These are phyloP conservation scores for Dendrolimus houi DNA, from an alignment of 2,888 invertebrate genomes.

Conservation along the genomic window DNA sequence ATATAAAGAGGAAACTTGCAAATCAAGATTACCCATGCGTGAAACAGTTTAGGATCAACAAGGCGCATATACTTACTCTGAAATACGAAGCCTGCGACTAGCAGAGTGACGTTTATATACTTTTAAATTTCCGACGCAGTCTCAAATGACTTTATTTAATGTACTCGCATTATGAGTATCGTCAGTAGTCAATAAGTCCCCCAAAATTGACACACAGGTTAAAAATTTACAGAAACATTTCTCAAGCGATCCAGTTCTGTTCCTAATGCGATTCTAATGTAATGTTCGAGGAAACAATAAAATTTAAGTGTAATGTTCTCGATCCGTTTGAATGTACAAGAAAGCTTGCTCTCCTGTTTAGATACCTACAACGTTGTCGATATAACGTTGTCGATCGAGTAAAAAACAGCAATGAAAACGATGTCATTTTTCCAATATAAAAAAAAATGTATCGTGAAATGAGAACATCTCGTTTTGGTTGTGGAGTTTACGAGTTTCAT, in stretches of 20 bases:
- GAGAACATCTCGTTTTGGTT: slow-evolving; percentile 30
- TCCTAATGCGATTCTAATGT: slow-evolving; percentile 27
- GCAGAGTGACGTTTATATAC: too few species aligned
- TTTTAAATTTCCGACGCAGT: too few species aligned
- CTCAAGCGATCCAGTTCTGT: slow-evolving; percentile 14
- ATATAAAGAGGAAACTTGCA: too few species aligned
- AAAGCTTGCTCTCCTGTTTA: slow-evolving; percentile 17
- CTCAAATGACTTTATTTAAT: too few species aligned
- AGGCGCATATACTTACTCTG: too few species aligned
- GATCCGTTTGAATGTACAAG: slow-evolving; percentile 26
- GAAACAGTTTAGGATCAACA: too few species aligned
- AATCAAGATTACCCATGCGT: too few species aligned
- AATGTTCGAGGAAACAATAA: slow-evolving; percentile 25
- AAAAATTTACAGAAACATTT: slow-evolving; percentile 18
- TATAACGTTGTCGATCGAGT: too few species aligned
- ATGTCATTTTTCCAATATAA: slow-evolving; percentile 15
- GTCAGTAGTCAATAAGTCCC: slow-evolving; percentile 9
- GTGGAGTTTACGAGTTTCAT: slow-evolving; percentile 47
- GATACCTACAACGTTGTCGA: slow-evolving; percentile 8
- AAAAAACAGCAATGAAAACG: slow-evolving; percentile 20
- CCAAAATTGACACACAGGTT: slow-evolving; percentile 9
- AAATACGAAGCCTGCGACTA: slow-evolving; percentile 3
- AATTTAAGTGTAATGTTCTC: slow-evolving; percentile 28
- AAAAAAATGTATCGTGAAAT: slow-evolving; percentile 34
- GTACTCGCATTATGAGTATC: not conserved